Conservation (phyloP, 2,113 vertebrate species). For the Macrotis lagotis region DNA sequence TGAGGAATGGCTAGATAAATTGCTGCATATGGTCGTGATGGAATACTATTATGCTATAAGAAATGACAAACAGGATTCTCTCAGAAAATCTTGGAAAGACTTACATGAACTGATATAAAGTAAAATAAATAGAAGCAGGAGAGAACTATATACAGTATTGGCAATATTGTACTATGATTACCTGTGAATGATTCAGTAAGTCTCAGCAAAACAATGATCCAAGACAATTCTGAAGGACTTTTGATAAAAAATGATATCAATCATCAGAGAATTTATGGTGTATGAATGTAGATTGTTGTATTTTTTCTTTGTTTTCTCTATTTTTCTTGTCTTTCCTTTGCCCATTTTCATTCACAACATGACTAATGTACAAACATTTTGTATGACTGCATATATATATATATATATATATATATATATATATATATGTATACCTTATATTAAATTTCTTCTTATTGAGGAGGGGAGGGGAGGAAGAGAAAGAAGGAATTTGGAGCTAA, state of each 20-base stretch:
- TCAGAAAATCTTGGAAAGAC: too few relatives aligned
- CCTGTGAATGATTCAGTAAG: neutral
- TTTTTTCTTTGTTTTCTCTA: too few relatives aligned
- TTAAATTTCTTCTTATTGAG: neutral
- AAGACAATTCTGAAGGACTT: neutral
- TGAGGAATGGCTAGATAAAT: too few relatives aligned
- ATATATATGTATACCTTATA: neutral
- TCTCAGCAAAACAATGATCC: neutral
- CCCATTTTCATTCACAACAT: neutral
- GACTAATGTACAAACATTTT: neutral
- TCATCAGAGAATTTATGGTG: neutral
- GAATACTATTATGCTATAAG: too few relatives aligned
- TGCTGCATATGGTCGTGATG: too few relatives aligned
- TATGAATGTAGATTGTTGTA: neutral
- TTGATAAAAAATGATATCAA: neutral
- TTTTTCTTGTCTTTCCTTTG: too few relatives aligned
- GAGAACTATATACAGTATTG: neutral
- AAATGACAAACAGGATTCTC: too few relatives aligned
- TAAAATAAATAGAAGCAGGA: neutral
- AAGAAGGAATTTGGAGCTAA: too few relatives aligned
- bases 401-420: too few relatives aligned
- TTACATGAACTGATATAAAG: neutral
- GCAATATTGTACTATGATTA: neutral
- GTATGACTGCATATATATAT: neutral
- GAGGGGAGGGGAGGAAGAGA: neutral